Percentiles rank a stretch among this genome's conserved stretches.
Evolutionary conservation across 1,140 invertebrate genomes (phyloP).

Genomic region (Proctacanthus coquilletti): DNA sequence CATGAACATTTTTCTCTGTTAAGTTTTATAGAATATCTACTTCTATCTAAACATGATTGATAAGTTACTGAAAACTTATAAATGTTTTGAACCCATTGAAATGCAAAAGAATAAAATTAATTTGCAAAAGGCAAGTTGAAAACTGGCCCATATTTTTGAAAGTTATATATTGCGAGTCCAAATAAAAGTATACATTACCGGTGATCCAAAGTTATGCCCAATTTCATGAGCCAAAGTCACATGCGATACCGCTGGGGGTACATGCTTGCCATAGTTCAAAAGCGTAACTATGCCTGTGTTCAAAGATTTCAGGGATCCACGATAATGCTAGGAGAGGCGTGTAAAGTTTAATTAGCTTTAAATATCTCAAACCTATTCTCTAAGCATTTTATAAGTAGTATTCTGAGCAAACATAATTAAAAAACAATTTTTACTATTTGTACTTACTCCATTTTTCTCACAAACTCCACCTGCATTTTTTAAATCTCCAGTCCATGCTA

Average conservation of each 20-base stretch:
- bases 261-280: slow-evolving; percentile 96
- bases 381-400: slow-evolving; percentile 4
- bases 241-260: slow-evolving; percentile 95
- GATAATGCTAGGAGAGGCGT: slow-evolving; percentile 59
- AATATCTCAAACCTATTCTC: background rate
- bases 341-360: slow-evolving; percentile 11
- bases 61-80: too few relatives aligned
- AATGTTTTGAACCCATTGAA: too few relatives aligned
- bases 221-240: slow-evolving; percentile 98
- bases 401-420: slow-evolving; percentile 3
- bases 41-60: too few relatives aligned
- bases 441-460: slow-evolving; percentile 77
- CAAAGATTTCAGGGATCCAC: slow-evolving; percentile 84
- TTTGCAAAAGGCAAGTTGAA: too few relatives aligned
- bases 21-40: too few relatives aligned
- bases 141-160: too few relatives aligned
- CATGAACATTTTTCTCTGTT: too few relatives aligned
- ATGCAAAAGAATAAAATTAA: too few relatives aligned
- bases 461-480: slow-evolving; percentile 91
- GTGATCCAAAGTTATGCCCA: slow-evolving; percentile 97
- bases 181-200: too few relatives aligned
- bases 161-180: too few relatives aligned
- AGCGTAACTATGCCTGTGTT: slow-evolving; percentile 98
- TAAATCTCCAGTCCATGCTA: slow-evolving; percentile 93
- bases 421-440: too few relatives aligned